Percentiles rank a stretch among this genome's conserved stretches.
phyloP scores from a whole-genome alignment of 2,888 invertebrate genomes.

The Pristionchus mayeri region DNA sequence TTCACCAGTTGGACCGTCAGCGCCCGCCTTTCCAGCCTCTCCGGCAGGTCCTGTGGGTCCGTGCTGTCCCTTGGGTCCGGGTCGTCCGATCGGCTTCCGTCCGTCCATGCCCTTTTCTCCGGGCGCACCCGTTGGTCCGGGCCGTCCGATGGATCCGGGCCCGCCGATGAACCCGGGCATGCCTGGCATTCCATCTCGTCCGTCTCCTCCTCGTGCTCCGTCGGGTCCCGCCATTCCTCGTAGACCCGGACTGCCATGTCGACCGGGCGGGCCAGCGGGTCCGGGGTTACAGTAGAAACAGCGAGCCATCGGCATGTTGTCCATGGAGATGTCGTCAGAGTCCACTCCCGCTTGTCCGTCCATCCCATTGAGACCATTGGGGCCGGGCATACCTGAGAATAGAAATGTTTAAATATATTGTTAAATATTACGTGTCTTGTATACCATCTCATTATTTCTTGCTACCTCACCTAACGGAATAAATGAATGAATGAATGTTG shows the following conservation, averaged over 20 bases:
- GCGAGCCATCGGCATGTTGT: neutral
- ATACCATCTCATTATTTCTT: too few species aligned
- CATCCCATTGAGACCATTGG: constrained; percentile 15
- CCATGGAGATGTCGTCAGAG: constrained; percentile 19
- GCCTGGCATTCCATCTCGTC: constrained; percentile 41
- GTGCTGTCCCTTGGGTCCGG: constrained; percentile 39
- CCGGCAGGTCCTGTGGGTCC: neutral
- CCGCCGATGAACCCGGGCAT: constrained; percentile 3
- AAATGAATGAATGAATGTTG: too few species aligned
- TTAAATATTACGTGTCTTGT: too few species aligned
- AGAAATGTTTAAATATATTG: too few species aligned
- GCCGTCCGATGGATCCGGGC: neutral
- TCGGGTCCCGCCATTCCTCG: constrained; percentile 34
- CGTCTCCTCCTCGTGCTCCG: constrained; percentile 53
- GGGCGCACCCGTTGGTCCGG: neutral
- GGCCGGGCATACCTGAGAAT: constrained; percentile 21
- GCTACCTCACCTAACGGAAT: too few species aligned
- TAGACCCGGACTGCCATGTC: constrained; percentile 5
- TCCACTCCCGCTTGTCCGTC: constrained; percentile 35
- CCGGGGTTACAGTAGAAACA: constrained; percentile 45
- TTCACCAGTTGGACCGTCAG: neutral
- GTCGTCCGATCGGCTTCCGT: constrained; percentile 33
- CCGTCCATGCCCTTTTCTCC: constrained; percentile 42
- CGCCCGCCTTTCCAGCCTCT: neutral
- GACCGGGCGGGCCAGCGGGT: neutral